Evolutionary conservation across 64 coral and sea anemone species (phyloP), one percentile per base, ranked within the genome.

Genomic region (Astreopora myriophthalma): DNA sequence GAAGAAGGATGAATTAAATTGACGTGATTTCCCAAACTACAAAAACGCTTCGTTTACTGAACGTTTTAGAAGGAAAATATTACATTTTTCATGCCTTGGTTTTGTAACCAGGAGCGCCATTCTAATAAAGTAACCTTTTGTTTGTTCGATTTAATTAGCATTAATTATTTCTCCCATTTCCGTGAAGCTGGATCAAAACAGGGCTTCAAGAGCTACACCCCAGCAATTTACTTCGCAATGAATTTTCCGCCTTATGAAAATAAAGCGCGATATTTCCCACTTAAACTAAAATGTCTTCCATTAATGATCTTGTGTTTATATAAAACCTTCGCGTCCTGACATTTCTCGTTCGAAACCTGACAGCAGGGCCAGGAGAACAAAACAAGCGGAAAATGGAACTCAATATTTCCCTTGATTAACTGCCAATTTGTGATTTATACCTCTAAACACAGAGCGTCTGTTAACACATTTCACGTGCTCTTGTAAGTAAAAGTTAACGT

Each of bases 141-240:
- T 83, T 83, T 7, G 33, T 1, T 64, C 58, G 29, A 83, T 83
- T 63, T 64, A 83, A 83, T 63, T 83, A 83, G 57, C 57, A 83
- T 83, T 64, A 33, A 34, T 65, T 36, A 37, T n/a, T 60, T 19
- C 34, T 57, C 20, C 33, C 26, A 33, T 83, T 23, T 65, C 36
- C 13, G 1, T 34, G 8, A 60, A 80, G 34, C 20, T 0, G 48
- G 19, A 60, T 60, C 22, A 34, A 57, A 80, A 22, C 30, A n/a
- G 76, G 9, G 24, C 44, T 30, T 28, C 27, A 52, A 35, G 40
- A 44, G 55, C 14, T 2, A 20, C 7, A 80, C 7, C 26, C 14
- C 30, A 57, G 48, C 48, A 10, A 3, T 12, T 34, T 33, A 13
- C 28, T 19, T 14, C 9, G 31, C 20, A 37, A 35, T 17, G 12